These are phyloP conservation scores for Platyscapa corneri DNA, from an alignment of 1,140 invertebrate genomes.

Conservation along the genomic window DNA sequence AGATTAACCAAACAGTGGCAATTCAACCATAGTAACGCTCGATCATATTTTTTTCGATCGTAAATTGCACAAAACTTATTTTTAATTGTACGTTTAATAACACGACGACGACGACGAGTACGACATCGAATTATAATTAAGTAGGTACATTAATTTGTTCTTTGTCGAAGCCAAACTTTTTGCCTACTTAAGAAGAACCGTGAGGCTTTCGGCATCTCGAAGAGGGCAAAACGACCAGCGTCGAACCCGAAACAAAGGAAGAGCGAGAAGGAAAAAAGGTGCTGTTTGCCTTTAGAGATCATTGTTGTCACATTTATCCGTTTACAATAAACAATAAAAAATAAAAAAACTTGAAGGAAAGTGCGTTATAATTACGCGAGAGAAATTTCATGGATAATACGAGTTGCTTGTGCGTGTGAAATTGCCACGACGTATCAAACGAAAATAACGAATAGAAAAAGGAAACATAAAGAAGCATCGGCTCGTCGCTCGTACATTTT, in stretches of 20 bases:
- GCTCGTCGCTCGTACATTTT: constrained; percentile 21
- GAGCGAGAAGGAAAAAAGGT: constrained; percentile 35
- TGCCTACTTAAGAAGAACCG: background rate
- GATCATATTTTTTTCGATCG: background rate
- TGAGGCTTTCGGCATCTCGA: background rate
- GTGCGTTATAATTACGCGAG: background rate
- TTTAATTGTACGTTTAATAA: constrained; percentile 50
- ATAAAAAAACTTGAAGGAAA: background rate
- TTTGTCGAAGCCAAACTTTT: background rate
- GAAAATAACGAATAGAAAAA: constrained; percentile 7
- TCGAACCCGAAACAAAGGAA: constrained; percentile 7
- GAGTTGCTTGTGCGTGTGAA: constrained; percentile 5
- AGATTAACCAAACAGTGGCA: constrained; percentile 6
- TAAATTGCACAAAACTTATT: constrained; percentile 42
- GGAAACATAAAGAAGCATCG: constrained; percentile 35
- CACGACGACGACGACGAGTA: constrained; percentile 63
- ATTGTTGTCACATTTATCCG: background rate
- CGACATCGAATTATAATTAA: constrained; percentile 63
- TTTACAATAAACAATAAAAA: background rate
- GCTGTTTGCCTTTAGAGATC: constrained; percentile 14
- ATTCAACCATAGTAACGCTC: constrained; percentile 2
- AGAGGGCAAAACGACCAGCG: constrained; percentile 13
- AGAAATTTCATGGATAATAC: too few species aligned
- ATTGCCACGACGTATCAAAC: background rate
- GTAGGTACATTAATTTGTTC: constrained; percentile 46